phyloP scores from a whole-genome alignment of 1,140 invertebrate species.

The Sinella curviseta region DNA sequence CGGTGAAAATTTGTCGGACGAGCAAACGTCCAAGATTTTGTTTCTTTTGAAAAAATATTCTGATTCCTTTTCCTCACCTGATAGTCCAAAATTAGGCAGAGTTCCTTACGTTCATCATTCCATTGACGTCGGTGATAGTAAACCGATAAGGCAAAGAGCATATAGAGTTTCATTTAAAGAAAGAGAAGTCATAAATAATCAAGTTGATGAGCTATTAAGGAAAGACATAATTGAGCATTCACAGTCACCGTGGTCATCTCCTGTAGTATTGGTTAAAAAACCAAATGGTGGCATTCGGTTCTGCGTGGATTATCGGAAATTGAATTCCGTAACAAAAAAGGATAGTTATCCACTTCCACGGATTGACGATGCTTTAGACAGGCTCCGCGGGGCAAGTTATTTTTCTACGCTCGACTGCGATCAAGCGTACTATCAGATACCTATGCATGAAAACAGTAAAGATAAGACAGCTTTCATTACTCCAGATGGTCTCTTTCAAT shows the following conservation, averaged over 20 bases:
- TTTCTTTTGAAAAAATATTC: not conserved
- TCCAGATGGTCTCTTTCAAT: slow-evolving; percentile 55
- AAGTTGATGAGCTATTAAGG: slow-evolving; percentile 50
- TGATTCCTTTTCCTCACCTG: not conserved
- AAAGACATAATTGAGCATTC: not conserved
- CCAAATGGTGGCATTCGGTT: slow-evolving; percentile 53
- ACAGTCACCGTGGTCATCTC: slow-evolving; percentile 47
- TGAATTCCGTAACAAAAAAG: slow-evolving; percentile 54
- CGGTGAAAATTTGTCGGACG: no score
- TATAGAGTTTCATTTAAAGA: slow-evolving; percentile 36
- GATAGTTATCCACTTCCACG: slow-evolving; percentile 57
- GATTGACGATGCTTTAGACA: slow-evolving; percentile 57
- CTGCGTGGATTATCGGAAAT: slow-evolving; percentile 55
- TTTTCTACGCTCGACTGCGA: slow-evolving; percentile 57
- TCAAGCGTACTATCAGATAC: slow-evolving; percentile 59
- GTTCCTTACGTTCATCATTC: slow-evolving; percentile 41
- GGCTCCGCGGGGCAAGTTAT: slow-evolving; percentile 52
- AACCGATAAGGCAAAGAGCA: not conserved
- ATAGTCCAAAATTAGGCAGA: slow-evolving; percentile 11
- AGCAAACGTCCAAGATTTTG: not conserved
- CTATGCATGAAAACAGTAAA: slow-evolving; percentile 52
- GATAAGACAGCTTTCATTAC: no score
- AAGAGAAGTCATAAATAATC: slow-evolving; percentile 50
- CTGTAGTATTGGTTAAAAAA: slow-evolving; percentile 52
- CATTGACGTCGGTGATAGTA: slow-evolving; percentile 50